A percentile compares a stretch with the other conserved stretches of the same genome.
Evolutionary conservation across 2,113 vertebrate species (phyloP).

Genomic region (Rhipidura dahli): DNA sequence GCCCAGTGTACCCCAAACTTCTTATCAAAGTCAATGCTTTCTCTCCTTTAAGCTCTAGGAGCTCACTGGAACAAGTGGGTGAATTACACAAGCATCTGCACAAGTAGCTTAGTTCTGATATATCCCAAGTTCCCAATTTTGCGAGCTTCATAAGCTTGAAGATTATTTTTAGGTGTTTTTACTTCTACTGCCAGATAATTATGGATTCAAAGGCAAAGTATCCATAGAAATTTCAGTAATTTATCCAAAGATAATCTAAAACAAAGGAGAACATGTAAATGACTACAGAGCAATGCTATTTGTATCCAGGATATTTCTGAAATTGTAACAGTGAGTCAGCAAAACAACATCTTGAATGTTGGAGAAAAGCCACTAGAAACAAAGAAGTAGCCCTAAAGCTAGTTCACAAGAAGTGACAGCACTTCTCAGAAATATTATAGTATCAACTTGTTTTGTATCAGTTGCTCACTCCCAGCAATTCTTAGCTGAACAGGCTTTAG

Average conservation of each 20-base stretch:
- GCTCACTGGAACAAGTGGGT: neutral
- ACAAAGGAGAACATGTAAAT: neutral
- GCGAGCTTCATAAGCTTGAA: neutral
- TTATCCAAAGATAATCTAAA: neutral
- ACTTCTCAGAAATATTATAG: neutral
- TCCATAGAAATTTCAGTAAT: neutral
- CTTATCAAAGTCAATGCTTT: neutral
- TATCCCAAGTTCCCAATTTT: neutral
- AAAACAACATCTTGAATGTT: neutral
- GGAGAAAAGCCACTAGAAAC: slow-evolving; percentile 2
- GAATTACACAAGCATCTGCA: neutral
- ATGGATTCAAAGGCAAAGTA: neutral
- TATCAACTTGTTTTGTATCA: neutral
- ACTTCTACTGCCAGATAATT: neutral
- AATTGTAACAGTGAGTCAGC: neutral
- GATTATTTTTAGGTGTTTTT: neutral
- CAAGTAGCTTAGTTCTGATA: neutral
- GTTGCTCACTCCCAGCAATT: neutral
- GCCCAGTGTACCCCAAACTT: neutral
- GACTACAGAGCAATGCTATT: neutral
- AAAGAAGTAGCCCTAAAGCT: neutral
- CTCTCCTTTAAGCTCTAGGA: neutral
- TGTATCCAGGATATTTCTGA: neutral
- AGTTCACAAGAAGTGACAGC: neutral
- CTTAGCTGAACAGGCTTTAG: neutral